Conservation (phyloP, 1,140 invertebrate genomes). For the Limonius californicus region DNA sequence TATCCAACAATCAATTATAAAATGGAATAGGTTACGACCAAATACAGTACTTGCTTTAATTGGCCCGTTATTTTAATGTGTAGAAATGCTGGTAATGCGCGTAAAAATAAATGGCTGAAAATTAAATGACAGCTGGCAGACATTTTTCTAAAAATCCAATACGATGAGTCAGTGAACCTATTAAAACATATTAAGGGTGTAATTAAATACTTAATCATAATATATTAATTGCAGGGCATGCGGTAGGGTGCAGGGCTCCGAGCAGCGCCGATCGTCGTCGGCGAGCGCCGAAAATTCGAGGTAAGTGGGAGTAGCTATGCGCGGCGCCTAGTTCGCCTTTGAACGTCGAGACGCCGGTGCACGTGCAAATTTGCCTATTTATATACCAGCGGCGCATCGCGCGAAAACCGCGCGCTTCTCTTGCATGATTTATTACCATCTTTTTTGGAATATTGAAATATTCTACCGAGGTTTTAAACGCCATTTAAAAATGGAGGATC, state of each 20-base stretch:
- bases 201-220: slow-evolving; percentile 47
- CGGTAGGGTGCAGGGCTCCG: slow-evolving; percentile 42
- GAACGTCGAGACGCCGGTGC: slow-evolving; percentile 35
- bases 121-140: slow-evolving; percentile 26
- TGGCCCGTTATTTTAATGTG: not conserved
- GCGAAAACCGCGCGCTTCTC: not conserved
- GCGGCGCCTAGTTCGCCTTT: slow-evolving; percentile 34
- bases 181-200: slow-evolving; percentile 39
- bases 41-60: slow-evolving; percentile 5
- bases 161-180: slow-evolving; percentile 43
- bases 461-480: not conserved
- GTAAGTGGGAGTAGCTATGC: slow-evolving; percentile 35
- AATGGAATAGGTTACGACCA: no score
- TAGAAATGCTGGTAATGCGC: not conserved
- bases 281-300: slow-evolving; percentile 24
- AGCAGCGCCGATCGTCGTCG: slow-evolving; percentile 24
- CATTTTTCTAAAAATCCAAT: slow-evolving; percentile 27
- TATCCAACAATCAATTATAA: no score
- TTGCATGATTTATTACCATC: not conserved
- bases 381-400: not conserved
- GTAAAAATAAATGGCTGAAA: not conserved
- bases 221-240: slow-evolving; percentile 47
- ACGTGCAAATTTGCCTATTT: not conserved
- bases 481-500: not conserved
- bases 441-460: not conserved